These are phyloP conservation scores for Cyprinodon brontotheroides DNA, from an alignment of 2,113 vertebrate species.

Conservation along the genomic window DNA sequence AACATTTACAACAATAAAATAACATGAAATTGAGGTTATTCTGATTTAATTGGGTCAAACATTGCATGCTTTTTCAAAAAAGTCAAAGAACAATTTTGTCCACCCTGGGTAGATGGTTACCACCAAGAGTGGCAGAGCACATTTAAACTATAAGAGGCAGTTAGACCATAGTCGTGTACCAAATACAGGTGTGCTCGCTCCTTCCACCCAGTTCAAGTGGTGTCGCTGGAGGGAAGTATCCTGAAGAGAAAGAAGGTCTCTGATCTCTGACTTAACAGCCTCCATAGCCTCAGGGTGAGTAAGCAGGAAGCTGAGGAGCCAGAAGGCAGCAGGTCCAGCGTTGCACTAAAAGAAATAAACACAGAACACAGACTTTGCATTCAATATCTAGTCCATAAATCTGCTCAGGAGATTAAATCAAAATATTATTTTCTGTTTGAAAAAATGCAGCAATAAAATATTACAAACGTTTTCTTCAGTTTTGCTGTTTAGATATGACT, in stretches of 20 bases:
- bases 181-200: slow-evolving; percentile 72
- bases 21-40: slow-evolving; percentile 24
- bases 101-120: neutral
- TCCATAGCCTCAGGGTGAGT: slow-evolving; percentile 83
- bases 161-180: slow-evolving; percentile 66
- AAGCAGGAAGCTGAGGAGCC: slow-evolving; percentile 88
- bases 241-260: slow-evolving; percentile 19
- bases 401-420: neutral
- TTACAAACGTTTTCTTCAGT: neutral
- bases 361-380: neutral
- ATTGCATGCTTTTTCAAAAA: slow-evolving; percentile 26
- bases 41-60: slow-evolving; percentile 31
- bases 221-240: slow-evolving; percentile 49
- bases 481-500: slow-evolving; percentile 32
- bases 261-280: slow-evolving; percentile 81
- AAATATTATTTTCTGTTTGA: neutral
- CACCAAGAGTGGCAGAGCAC: slow-evolving; percentile 3
- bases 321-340: slow-evolving; percentile 85
- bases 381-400: neutral
- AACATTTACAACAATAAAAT: slow-evolving; percentile 26
- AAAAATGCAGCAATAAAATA: neutral
- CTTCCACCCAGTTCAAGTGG: slow-evolving; percentile 53
- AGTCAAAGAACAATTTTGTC: slow-evolving; percentile 19
- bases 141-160: slow-evolving; percentile 22
- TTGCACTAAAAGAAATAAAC: slow-evolving; percentile 75